A percentile compares a stretch with the other conserved stretches of the same genome.
These are phyloP conservation scores for Rhinophrynus dorsalis DNA, from an alignment of 2,797 vertebrate species.

Conservation along the genomic window DNA sequence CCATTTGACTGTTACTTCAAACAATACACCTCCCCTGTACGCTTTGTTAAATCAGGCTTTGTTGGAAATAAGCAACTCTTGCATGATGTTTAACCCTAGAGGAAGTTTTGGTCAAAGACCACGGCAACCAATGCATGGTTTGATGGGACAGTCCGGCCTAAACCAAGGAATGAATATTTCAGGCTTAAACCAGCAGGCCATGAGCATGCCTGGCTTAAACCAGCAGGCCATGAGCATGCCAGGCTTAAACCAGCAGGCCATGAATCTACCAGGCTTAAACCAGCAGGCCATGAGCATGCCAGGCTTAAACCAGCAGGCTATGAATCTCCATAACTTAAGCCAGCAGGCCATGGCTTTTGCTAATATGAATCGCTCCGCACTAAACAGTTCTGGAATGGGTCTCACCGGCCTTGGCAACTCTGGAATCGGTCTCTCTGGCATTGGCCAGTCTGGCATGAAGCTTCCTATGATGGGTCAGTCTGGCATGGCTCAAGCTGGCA, in stretches of 20 bases:
- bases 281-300: constrained; percentile 52
- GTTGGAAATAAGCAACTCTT: constrained; percentile 78
- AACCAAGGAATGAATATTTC: constrained; percentile 3
- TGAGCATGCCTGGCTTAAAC: not conserved
- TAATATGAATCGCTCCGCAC: not conserved
- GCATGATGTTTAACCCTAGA: constrained; percentile 75
- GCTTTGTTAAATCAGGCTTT: constrained; percentile 70
- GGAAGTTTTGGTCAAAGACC: constrained; percentile 70
- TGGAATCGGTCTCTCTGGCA: constrained; percentile 31
- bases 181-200: not conserved
- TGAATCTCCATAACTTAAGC: not conserved
- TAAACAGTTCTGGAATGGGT: constrained; percentile 2
- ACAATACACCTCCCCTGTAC: constrained; percentile 63
- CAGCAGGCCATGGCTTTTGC: not conserved
- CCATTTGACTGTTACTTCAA: constrained; percentile 67
- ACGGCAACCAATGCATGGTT: constrained; percentile 56
- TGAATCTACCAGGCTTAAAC: not conserved
- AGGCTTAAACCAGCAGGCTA: constrained; percentile 56
- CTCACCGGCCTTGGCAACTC: constrained; percentile 9
- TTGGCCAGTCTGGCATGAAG: constrained; percentile 42
- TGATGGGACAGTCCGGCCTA: constrained; percentile 20
- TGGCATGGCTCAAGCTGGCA: constrained; percentile 41
- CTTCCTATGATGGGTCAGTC: not conserved
- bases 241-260: not conserved
- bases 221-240: not conserved